Conservation (phyloP, 2,888 invertebrate species). For the Nomada goodeniana region DNA sequence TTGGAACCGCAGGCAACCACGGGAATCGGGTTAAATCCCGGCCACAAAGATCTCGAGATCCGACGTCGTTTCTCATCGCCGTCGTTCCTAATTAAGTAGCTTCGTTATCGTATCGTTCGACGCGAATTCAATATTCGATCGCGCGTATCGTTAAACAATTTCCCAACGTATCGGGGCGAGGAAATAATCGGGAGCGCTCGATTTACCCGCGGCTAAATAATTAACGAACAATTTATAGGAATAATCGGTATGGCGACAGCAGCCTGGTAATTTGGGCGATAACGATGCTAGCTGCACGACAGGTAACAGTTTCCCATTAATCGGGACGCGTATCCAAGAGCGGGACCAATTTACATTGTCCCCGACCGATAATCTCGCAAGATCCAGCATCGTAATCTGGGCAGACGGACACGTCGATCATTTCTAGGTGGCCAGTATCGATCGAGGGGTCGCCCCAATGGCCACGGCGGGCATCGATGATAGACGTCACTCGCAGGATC, state of each 20-base stretch:
- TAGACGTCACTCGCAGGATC: conserved; percentile 42
- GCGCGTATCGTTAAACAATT: background rate
- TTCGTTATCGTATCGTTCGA: background rate
- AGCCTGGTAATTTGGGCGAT: conserved; percentile 32
- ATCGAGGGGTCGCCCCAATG: conserved; percentile 61
- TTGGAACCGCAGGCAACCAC: background rate
- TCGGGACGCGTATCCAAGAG: conserved; percentile 46
- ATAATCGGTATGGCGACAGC: conserved; percentile 6
- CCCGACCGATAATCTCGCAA: conserved; percentile 56
- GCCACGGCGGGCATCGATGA: conserved; percentile 30
- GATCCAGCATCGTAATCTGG: conserved; percentile 52
- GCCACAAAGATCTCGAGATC: background rate
- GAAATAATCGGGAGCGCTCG: background rate
- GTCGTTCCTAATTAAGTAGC: conserved; percentile 10
- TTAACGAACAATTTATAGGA: conserved; percentile 20
- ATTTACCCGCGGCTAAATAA: background rate
- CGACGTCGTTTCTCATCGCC: background rate
- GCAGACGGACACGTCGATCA: conserved; percentile 48
- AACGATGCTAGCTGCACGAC: conserved; percentile 11
- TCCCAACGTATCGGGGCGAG: background rate
- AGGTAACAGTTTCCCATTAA: conserved; percentile 49
- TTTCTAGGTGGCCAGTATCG: conserved; percentile 53
- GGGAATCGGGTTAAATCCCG: conserved; percentile 15
- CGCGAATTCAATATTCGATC: too few relatives aligned
- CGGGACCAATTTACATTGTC: conserved; percentile 60